phyloP scores from a whole-genome alignment of 2,113 vertebrate genomes.

The Acanthochromis polyacanthus region DNA sequence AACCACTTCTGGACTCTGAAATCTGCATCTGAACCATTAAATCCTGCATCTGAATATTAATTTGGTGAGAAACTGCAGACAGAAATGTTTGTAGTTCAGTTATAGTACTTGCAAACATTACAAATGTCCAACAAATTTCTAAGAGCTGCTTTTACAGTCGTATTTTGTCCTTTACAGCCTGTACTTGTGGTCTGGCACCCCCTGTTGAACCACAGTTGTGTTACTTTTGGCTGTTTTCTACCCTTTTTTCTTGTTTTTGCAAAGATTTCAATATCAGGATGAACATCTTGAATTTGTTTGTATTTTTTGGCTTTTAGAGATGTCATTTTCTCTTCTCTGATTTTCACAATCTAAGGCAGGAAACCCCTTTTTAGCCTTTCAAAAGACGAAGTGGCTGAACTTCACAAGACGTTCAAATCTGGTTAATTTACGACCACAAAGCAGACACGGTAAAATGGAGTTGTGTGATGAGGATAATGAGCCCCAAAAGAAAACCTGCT shows the following conservation, averaged over 20 bases:
- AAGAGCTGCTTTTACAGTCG: background rate
- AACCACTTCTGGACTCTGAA: background rate
- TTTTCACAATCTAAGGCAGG: background rate
- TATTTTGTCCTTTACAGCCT: background rate
- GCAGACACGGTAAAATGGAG: slow-evolving; percentile 12
- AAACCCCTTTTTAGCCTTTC: background rate
- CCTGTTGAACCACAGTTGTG: slow-evolving; percentile 43
- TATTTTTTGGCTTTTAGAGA: background rate
- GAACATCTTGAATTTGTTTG: slow-evolving; percentile 3
- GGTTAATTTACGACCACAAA: slow-evolving; percentile 16
- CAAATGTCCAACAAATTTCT: background rate
- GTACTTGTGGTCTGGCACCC: slow-evolving; percentile 44
- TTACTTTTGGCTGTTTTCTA: slow-evolving; percentile 27
- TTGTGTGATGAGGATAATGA: slow-evolving; percentile 1
- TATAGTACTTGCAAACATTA: background rate
- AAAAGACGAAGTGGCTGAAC: slow-evolving; percentile 5
- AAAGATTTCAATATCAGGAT: slow-evolving; percentile 9
- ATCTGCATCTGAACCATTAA: too few relatives aligned
- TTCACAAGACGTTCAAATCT: slow-evolving; percentile 15
- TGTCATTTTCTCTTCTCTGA: background rate
- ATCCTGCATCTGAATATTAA: too few relatives aligned
- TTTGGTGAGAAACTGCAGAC: too few relatives aligned
- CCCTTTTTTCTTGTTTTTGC: slow-evolving; percentile 11
- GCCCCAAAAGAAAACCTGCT: slow-evolving; percentile 33
- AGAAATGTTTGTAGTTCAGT: background rate